Base-by-base conservation (phyloP, 2,113 vertebrate genomes). In the Lutjanus erythropterus region DNA sequence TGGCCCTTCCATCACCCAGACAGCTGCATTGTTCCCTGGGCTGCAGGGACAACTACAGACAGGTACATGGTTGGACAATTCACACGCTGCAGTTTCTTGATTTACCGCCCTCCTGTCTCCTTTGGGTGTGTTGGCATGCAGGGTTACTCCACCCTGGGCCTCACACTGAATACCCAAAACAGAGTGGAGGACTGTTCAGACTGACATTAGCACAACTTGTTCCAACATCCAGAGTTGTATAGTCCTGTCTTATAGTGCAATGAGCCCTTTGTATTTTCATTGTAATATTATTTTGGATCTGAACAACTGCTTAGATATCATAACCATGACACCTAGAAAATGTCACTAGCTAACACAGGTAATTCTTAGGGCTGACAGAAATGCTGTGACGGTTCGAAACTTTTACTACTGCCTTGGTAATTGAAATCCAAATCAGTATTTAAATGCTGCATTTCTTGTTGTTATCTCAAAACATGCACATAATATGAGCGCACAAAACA, bases 11-110 rank as follows among this genome's bases (percentile, higher is more conserved):
- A 93, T 91, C 82, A 95, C 76, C 23, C 71, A 81, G 86, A 92
- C 92, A 93, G 86, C 83, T 89, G 89, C 83, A 86, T 91, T 93
- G 91, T 90, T 86, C 93, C 71, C 81, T 59, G 29, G 77, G 83
- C 85, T 84, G 78, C 56, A 66, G 85, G 73, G 84, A 93, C 78
- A 69, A 42, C 78, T 76, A 75, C 68, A 47, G 37, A 69, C 61
- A 74, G 81, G 88, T 88, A 80, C 46, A 8, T 9, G 46, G 86
- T 75, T 6, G 47, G 79, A 86, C 71, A 71, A 41, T 74, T 78
- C 72, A 75, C 73, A 77, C 41, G 14, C 84, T 73, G 78, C 77
- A 49, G 71, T 31, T 78, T 83, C 85, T 82, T 89, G 87, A 88
- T 89, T 90, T 87, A 91, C 86, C 5, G 77, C 75, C 65, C 27